Evolutionary conservation across 1,140 invertebrate genomes (phyloP), one percentile per base, ranked within the genome.

Genomic region (Scaptodrosophila lebanonensis): DNA sequence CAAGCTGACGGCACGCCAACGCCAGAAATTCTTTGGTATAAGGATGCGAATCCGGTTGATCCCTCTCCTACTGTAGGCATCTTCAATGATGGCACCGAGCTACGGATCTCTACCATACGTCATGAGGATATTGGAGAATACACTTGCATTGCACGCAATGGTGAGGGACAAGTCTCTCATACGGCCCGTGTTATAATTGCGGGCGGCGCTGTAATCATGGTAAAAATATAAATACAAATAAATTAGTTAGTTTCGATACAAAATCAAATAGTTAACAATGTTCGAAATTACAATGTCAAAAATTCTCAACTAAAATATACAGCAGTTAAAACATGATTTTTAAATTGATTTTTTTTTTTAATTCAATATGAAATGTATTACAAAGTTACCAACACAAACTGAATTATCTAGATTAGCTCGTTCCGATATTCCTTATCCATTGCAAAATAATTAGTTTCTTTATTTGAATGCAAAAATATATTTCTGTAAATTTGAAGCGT

Each of bases 61-160:
- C 93, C 94, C 22, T 94, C 94, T 35, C 90, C 91, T 30, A 95
- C 94, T 33, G 92, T 95, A 85, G 93, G 93, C 69, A 95, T 95
- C 67, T 95, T 95, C 88, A 96, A 96, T 88, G 93, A 96, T 87
- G 95, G 95, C 61, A 96, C 95, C 16, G 95, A 97, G 87, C 90
- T 98, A 44, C 91, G 95, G 72, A 97, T 99, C 85, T 93, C 93
- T 60, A 95, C 94, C 85, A 94, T 98, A 73, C 91, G 95, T 65
- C 93, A 94, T 86, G 93, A 95, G 72, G 96, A 98, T 86, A 97
- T 98, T 63, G 97, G 96, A 11, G 95, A 97, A 87, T 98, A 98
- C 87, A 95, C 94, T 47, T 98, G 97, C 89, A 94, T 96, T 68
- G 96, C 96, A 59, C 91, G 94, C 56, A 99, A 98, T 89, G 94